A percentile compares a stretch with the other conserved stretches of the same genome.
Evolutionary conservation across 2,113 vertebrate genomes (phyloP).

Genomic region (Lepidothrix coronata): DNA sequence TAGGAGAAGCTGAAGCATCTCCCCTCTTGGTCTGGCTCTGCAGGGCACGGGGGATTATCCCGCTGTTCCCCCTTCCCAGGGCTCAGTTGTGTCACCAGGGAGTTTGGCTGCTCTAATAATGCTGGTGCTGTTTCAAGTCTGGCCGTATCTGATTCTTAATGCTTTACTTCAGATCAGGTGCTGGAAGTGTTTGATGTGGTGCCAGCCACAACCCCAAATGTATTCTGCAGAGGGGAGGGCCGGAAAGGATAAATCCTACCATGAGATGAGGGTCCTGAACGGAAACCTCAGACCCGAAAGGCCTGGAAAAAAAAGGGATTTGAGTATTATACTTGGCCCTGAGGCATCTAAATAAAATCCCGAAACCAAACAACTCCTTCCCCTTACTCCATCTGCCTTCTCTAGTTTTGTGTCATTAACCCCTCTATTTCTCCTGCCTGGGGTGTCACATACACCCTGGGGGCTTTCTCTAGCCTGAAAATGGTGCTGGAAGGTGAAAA

Average conservation of each 20-base stretch:
- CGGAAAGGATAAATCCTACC: background rate
- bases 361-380: background rate
- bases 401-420: background rate
- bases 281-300: background rate
- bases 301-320: background rate
- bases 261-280: background rate
- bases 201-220: background rate
- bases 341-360: background rate
- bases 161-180: conserved; percentile 16
- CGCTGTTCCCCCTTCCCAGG: background rate
- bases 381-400: background rate
- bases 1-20: background rate
- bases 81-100: background rate
- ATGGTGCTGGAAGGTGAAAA: background rate
- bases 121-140: background rate
- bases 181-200: conserved; percentile 27
- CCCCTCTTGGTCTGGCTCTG: background rate
- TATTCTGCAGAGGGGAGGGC: background rate
- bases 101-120: background rate
- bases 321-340: background rate
- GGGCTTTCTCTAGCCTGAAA: background rate
- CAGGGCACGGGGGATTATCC: background rate
- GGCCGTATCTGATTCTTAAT: background rate
- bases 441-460: too few relatives aligned
- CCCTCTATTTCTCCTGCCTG: background rate